Evolutionary conservation across 1,140 invertebrate species (phyloP), one percentile per base, ranked within the genome.

Genomic region (Pinna nobilis): DNA sequence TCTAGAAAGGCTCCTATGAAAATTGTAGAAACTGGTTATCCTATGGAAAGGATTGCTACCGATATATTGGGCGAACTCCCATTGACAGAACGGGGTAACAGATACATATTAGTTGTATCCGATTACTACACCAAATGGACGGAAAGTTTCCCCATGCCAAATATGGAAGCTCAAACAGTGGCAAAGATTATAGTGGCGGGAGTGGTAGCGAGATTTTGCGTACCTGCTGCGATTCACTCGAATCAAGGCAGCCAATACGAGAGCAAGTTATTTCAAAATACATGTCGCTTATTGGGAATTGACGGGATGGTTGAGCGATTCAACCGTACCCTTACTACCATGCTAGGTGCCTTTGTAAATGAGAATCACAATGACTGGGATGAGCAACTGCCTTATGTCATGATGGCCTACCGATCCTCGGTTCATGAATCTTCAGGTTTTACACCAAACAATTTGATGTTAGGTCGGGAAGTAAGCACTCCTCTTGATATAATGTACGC

Each of bases 191-290:
- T 64, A 30, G 25, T 61, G 15, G 50, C 37, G 37, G 57, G 57
- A 28, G 60, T n/a, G 68, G 41, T 70, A 25, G 51, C 60, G 53
- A 13, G 68, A 5, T 63, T 61, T 39, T 20, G 55, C 28, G 60
- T 30, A 37, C 57, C 68, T 3, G 1, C 28, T 20, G 57, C 51
- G n/a, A 20, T 70, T 5, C n/a, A n/a, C n/a, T n/a, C n/a, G n/a
- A n/a, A n/a, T n/a, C n/a, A n/a, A n/a, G n/a, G 71, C 88, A 53
- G 69, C 32, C 67, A 83, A 50, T 78, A 79, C 64, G 60, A 73
- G 33, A 75, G 71, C 6, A 47, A 61, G 25, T 15, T 83, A 3
- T 76, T n/a, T n/a, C n/a, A n/a, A n/a, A n/a, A n/a, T n/a, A n/a
- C n/a, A 6, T 47, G 44, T 47, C 15, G 15, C 15, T 61, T 63